Conservation (phyloP, 2,888 invertebrate genomes). For the Cordilura impudica region DNA sequence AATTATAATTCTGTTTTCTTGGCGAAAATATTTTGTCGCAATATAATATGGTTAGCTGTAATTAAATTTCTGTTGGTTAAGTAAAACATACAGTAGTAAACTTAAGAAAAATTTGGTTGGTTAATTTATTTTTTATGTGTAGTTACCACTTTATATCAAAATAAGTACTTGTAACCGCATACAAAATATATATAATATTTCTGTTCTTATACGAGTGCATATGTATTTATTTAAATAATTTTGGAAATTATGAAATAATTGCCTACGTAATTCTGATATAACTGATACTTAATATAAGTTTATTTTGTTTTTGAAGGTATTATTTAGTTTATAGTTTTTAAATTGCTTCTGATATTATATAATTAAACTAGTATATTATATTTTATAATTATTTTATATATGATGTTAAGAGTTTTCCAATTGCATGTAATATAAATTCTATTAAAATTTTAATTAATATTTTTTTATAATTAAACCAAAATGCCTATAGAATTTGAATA, state of each 20-base stretch:
- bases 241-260: not conserved
- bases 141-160: no score
- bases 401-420: not conserved
- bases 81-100: no score
- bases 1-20: no score
- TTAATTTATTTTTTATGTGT: no score
- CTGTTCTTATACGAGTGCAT: no score
- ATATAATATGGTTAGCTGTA: no score
- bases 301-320: not conserved
- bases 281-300: not conserved
- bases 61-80: no score
- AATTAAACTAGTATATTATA: not conserved
- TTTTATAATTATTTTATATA: not conserved
- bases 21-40: no score
- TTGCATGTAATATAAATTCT: not conserved
- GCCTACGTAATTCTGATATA: not conserved
- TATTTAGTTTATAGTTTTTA: constrained; percentile 1
- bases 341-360: not conserved
- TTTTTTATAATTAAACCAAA: not conserved
- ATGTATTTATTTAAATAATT: no score
- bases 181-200: no score
- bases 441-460: not conserved
- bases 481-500: not conserved
- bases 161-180: no score
- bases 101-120: no score